Percentiles rank a stretch among this genome's conserved stretches.
These are phyloP conservation scores for Achroia grisella DNA, from an alignment of 1,140 invertebrate genomes.

Conservation along the genomic window DNA sequence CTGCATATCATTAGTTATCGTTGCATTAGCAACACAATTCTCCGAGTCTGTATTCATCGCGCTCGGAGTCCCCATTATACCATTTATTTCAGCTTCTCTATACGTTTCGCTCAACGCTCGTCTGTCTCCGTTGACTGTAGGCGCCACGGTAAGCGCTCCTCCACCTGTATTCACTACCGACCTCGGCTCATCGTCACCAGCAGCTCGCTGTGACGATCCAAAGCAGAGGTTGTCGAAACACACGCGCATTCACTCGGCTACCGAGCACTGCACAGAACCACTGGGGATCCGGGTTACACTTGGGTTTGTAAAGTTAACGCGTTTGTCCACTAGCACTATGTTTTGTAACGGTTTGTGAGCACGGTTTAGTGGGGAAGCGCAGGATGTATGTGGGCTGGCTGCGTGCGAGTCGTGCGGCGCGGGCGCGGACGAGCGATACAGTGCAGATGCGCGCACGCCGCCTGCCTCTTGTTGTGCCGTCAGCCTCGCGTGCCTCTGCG, in stretches of 20 bases:
- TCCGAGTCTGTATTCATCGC: slow-evolving; percentile 67
- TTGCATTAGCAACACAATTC: slow-evolving; percentile 67
- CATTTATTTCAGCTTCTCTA: slow-evolving; percentile 60
- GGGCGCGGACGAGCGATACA: slow-evolving; percentile 46
- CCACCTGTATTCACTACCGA: slow-evolving; percentile 63
- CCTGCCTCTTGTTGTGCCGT: slow-evolving; percentile 23
- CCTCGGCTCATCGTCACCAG: slow-evolving; percentile 81
- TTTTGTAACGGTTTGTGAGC: slow-evolving; percentile 22
- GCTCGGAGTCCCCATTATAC: slow-evolving; percentile 67
- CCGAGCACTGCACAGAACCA: slow-evolving; percentile 59
- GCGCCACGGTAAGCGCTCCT: slow-evolving; percentile 64
- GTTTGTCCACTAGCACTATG: slow-evolving; percentile 41
- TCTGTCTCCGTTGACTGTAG: slow-evolving; percentile 64
- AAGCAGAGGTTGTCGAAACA: slow-evolving; percentile 91
- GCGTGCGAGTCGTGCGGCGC: slow-evolving; percentile 56
- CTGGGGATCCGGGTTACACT: slow-evolving; percentile 42
- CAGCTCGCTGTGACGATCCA: slow-evolving; percentile 86
- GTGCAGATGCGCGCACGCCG: slow-evolving; percentile 43
- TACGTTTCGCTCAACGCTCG: slow-evolving; percentile 66
- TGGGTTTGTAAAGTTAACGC: slow-evolving; percentile 29
- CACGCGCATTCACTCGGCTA: slow-evolving; percentile 87
- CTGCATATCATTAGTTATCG: slow-evolving; percentile 65
- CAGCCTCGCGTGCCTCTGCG: slow-evolving; percentile 59
- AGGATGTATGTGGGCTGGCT: slow-evolving; percentile 41
- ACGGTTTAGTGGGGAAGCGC: slow-evolving; percentile 28